Evolutionary conservation across 92 coral and sea anemone species (phyloP).

Genomic region (Epizoanthus scotinus): DNA sequence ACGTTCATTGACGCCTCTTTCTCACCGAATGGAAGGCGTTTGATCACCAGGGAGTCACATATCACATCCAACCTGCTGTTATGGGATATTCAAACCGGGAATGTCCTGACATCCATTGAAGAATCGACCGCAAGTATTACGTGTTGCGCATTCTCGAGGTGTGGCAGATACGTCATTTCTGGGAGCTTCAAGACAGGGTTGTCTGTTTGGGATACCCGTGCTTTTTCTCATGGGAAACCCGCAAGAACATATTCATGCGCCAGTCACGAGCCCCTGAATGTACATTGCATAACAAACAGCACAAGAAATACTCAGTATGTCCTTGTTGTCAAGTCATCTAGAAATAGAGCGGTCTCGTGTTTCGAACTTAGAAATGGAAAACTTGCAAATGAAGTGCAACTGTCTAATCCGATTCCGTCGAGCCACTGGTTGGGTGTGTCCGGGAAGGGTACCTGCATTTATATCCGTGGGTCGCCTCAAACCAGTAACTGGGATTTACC

Average conservation of each 20-base stretch:
- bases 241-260: not conserved
- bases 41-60: conserved; percentile 50
- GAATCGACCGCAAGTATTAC: conserved; percentile 46
- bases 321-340: not conserved
- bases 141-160: conserved; percentile 50
- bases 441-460: conserved; percentile 37
- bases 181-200: conserved; percentile 60
- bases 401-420: not conserved
- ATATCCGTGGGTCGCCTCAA: conserved; percentile 44
- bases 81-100: conserved; percentile 54
- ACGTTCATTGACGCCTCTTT: conserved; percentile 52
- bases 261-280: conserved; percentile 16
- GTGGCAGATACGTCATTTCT: conserved; percentile 52
- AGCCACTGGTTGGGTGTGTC: conserved; percentile 49
- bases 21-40: conserved; percentile 47
- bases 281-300: conserved; percentile 42
- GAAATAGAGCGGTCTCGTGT: conserved; percentile 6
- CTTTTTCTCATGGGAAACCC: not conserved
- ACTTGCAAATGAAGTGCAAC: conserved; percentile 5
- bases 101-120: conserved; percentile 6
- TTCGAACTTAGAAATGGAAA: not conserved
- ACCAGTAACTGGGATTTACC: conserved; percentile 23
- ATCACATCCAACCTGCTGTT: conserved; percentile 44
- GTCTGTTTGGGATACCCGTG: conserved; percentile 48
- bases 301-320: conserved; percentile 41